phyloP scores from a whole-genome alignment of 2,113 vertebrate genomes.

The Acrocephalus kingi region DNA sequence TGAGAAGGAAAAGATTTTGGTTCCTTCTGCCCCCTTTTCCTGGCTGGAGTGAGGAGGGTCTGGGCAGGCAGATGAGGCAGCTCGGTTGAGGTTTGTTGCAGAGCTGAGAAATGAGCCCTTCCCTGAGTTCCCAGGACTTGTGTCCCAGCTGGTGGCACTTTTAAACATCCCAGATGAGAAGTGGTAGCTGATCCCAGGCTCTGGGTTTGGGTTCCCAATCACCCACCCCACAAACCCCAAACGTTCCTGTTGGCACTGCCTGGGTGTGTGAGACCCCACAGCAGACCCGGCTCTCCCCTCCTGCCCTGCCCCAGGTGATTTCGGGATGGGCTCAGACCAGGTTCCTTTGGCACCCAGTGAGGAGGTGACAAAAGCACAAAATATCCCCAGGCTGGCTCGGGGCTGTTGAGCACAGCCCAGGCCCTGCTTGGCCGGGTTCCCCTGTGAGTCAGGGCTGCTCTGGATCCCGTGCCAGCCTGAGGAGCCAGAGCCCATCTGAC shows the following conservation, averaged over 20 bases:
- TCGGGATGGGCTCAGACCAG: not conserved
- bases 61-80: not conserved
- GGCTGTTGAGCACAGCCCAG: not conserved
- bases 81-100: not conserved
- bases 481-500: not conserved
- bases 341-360: not conserved
- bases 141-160: not conserved
- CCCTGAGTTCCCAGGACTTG: not conserved
- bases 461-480: not conserved
- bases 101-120: not conserved
- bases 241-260: rapidly evolving
- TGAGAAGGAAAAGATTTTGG: not conserved
- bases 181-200: rapidly evolving
- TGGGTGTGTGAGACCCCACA: rapidly evolving
- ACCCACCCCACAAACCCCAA: not conserved
- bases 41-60: not conserved
- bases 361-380: not conserved
- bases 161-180: not conserved
- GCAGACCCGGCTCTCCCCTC: not conserved
- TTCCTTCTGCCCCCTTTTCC: not conserved
- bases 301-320: not conserved
- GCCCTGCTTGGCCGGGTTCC: not conserved
- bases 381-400: not conserved
- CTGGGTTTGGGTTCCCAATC: not conserved
- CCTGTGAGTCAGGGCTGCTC: not conserved